phyloP scores from a whole-genome alignment of 2,113 vertebrate genomes.

The Tachycineta bicolor region DNA sequence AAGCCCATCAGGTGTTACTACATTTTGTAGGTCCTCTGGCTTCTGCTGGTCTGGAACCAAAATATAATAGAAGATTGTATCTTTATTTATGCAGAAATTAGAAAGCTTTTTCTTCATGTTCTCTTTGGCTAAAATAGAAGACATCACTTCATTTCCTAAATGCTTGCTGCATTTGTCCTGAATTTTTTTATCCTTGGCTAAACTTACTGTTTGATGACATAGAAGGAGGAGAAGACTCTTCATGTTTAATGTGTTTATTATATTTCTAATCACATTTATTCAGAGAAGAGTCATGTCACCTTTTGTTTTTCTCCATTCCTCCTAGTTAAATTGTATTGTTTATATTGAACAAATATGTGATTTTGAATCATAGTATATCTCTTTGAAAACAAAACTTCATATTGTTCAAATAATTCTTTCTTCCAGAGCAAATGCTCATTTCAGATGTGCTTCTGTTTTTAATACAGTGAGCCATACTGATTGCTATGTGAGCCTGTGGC shows the following conservation, averaged over 20 bases:
- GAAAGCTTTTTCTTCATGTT: not conserved
- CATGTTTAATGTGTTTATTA: not conserved
- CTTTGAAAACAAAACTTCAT: not conserved
- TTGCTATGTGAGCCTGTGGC: conserved; percentile 80
- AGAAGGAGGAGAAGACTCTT: not conserved
- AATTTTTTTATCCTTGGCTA: not conserved
- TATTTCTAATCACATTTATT: not conserved
- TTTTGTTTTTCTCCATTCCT: not conserved
- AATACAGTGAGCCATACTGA: conserved; percentile 79
- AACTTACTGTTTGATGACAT: not conserved
- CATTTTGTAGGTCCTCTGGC: not conserved
- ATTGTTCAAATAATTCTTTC: not conserved
- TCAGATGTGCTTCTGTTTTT: not conserved
- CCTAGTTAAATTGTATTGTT: not conserved
- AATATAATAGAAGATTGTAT: not conserved
- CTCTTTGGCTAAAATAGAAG: not conserved
- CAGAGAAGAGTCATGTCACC: not conserved
- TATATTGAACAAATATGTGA: not conserved
- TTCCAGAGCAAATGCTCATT: not conserved
- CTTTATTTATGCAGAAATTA: not conserved
- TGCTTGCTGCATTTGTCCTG: not conserved
- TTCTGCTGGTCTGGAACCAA: not conserved
- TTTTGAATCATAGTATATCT: not conserved
- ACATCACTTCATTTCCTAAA: not conserved
- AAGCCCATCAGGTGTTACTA: not conserved